Evolutionary conservation across 1,140 invertebrate species (phyloP).

Genomic region (Cecropterus lyciades): DNA sequence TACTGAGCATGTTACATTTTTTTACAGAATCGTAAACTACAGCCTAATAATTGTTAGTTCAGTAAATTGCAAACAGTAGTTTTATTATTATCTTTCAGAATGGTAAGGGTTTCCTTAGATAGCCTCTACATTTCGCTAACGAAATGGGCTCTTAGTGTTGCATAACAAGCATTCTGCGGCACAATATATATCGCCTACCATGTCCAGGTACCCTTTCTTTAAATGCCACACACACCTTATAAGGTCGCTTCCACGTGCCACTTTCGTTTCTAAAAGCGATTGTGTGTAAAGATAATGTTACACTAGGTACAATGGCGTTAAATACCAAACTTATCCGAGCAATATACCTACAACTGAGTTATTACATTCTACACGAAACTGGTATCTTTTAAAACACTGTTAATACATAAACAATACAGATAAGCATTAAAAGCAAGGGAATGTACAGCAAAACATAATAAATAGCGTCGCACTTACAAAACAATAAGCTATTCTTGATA

Average conservation of each 20-base stretch:
- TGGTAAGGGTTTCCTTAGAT: background rate
- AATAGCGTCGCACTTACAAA: slow-evolving; percentile 13
- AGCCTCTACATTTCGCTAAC: slow-evolving; percentile 5
- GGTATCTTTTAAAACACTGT: background rate
- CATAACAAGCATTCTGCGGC: slow-evolving; percentile 22
- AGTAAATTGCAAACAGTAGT: background rate
- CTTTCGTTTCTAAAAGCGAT: slow-evolving; percentile 34
- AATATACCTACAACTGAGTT: background rate
- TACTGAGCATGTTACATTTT: no score
- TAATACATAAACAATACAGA: slow-evolving; percentile 18
- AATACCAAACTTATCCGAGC: background rate
- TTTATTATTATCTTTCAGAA: background rate
- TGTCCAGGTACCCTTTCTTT: slow-evolving; percentile 18
- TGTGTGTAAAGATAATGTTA: slow-evolving; percentile 26
- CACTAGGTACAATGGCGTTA: slow-evolving; percentile 9
- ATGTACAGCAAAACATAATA: slow-evolving; percentile 21
- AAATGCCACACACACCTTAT: slow-evolving; percentile 29
- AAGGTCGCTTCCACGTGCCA: slow-evolving; percentile 30
- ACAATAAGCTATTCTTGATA: slow-evolving; percentile 29
- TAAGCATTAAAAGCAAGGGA: slow-evolving; percentile 23
- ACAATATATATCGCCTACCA: slow-evolving; percentile 10
- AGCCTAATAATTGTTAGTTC: no score
- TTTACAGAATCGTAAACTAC: no score
- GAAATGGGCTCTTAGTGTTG: background rate
- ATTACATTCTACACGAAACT: slow-evolving; percentile 5